Percentiles rank a stretch among this genome's conserved stretches.
Conservation (phyloP, 2,888 invertebrate species). For the Pachymerium ferrugineum region DNA sequence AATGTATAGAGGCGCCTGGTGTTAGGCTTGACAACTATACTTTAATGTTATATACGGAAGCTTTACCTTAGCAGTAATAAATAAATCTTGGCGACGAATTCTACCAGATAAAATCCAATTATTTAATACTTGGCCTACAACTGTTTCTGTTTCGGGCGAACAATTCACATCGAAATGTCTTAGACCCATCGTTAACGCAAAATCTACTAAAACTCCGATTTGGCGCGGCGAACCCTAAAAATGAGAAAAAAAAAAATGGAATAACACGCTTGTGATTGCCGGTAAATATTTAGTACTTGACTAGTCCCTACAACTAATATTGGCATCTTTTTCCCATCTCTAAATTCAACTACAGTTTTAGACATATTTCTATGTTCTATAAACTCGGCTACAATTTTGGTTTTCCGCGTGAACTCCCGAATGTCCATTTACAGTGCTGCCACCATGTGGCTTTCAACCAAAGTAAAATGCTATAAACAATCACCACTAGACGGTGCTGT, state of each 20-base stretch:
- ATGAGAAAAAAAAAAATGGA: neutral
- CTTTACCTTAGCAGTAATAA: neutral
- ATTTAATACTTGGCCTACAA: neutral
- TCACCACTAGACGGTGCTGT: no score
- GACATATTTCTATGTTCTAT: neutral
- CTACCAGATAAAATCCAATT: neutral
- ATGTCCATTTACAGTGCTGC: no score
- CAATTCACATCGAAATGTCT: neutral
- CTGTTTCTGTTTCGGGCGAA: neutral
- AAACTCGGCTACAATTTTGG: neutral
- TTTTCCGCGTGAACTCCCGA: neutral
- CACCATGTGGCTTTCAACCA: no score
- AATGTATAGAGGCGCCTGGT: no score
- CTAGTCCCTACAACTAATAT: neutral
- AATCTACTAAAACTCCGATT: neutral
- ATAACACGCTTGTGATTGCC: neutral
- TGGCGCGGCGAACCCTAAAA: neutral
- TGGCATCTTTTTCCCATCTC: neutral
- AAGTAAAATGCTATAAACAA: no score
- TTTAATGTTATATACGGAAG: neutral
- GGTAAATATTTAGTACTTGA: neutral
- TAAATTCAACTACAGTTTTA: neutral
- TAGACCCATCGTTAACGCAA: neutral
- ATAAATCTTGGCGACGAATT: neutral
- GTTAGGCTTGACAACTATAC: no score